Base-by-base conservation (phyloP, 2,797 vertebrate genomes). In the Pantherophis alleghaniensis region DNA sequence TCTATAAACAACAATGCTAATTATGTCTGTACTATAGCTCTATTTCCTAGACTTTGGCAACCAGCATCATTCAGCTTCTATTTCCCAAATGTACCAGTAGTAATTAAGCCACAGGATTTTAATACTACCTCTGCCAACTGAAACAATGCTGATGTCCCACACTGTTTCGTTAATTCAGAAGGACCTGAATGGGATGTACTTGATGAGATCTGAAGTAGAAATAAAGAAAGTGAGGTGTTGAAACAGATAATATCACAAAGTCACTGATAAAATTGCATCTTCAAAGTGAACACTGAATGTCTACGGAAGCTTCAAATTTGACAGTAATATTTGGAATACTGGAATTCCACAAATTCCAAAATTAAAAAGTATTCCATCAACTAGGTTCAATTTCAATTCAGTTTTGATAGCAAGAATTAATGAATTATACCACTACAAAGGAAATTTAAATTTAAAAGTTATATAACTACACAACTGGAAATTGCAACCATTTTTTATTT, bases 101-200 rank as follows among this genome's bases (percentile, higher is more conserved):
- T 90, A 96, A 96, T 95, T 95, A 96, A 90, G 94, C 94, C 95
- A 91, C 92, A 87, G 61, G 93, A 93, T 92, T 97, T 95, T 91
- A 95, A 93, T 93, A 95, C 96, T 98, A 98, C 98, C 98, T 99
- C 98, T 96, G 97, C 98, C 96, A 98, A 97, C 91, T 98, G 97
- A 96, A 98, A 98, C 91, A 97, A 97, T 79, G 98, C 96, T 95
- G 98, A 98, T 94, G 97, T 97, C 96, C 98, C 98, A 97, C 97
- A 98, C 88, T 97, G 97, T 95, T 98, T 98, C 32, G 96, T 97
- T 93, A 97, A 96, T 96, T 98, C 98, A 96, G 97, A 97, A 96
- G 97, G 96, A 96, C 97, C 96, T 96, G 97, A 97, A 94, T 94
- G 97, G 93, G 97, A 98, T 91, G 97, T 97, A 95, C 96, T 98